phyloP scores from a whole-genome alignment of 2,113 vertebrate species.

The Halcyon malimbica region DNA sequence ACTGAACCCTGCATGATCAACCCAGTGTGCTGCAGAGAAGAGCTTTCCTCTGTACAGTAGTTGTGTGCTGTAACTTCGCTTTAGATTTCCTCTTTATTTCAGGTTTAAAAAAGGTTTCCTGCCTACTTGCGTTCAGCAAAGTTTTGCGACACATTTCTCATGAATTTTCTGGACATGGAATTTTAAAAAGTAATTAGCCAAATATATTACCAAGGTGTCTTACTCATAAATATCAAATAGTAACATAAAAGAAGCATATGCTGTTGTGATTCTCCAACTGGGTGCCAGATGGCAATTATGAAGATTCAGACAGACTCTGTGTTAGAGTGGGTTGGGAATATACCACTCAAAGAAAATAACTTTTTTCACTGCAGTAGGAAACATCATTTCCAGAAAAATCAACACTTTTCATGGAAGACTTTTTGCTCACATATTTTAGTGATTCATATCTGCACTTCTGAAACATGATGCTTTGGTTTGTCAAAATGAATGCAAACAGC shows the following conservation, averaged over 20 bases:
- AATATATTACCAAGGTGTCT: constrained; percentile 44
- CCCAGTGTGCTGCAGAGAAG: background rate
- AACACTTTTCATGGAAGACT: background rate
- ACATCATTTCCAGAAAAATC: background rate
- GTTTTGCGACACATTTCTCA: background rate
- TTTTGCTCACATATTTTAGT: background rate
- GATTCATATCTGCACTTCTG: background rate
- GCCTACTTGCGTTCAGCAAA: background rate
- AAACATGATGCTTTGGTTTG: background rate
- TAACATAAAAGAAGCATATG: constrained; percentile 47
- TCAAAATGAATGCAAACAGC: background rate
- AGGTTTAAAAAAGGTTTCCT: background rate
- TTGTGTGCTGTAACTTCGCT: background rate
- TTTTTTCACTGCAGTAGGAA: background rate
- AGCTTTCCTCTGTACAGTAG: background rate
- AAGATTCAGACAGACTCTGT: constrained; percentile 23
- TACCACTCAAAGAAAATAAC: background rate
- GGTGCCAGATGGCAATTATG: constrained; percentile 50
- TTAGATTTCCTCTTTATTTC: background rate
- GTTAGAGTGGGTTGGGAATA: constrained; percentile 32
- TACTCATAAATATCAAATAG: constrained; percentile 48
- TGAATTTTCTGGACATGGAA: constrained; percentile 6
- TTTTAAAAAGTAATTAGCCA: constrained; percentile 35
- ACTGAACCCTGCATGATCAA: background rate
- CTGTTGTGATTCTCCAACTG: constrained; percentile 34